phyloP scores from a whole-genome alignment of 2,797 vertebrate species.

The Amblyopsis hoosieri region DNA sequence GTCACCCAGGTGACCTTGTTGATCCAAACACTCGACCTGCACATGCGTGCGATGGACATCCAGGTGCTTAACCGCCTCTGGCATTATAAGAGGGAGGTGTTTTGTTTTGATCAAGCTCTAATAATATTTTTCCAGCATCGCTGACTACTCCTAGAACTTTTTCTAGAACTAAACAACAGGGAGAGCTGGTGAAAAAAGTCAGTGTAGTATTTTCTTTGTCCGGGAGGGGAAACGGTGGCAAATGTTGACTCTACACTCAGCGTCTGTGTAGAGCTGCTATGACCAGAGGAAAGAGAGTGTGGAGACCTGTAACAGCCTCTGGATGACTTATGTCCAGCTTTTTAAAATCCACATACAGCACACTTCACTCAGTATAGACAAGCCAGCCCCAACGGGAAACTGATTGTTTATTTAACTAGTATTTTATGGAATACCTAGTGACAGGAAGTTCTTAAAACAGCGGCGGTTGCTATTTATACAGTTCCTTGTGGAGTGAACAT shows the following conservation, averaged over 20 bases:
- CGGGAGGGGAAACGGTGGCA: slow-evolving; percentile 10
- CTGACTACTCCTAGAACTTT: too few species aligned
- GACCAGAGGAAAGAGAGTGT: slow-evolving; percentile 68
- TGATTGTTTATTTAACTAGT: slow-evolving; percentile 81
- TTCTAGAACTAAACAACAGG: slow-evolving; percentile 18
- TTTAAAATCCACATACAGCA: slow-evolving; percentile 64
- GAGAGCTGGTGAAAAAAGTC: slow-evolving; percentile 19
- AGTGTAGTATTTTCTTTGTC: slow-evolving; percentile 24
- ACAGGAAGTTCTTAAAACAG: slow-evolving; percentile 85
- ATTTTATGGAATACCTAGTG: slow-evolving; percentile 79
- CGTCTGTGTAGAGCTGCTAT: slow-evolving; percentile 29
- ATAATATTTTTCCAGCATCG: too few species aligned
- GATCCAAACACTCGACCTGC: too few species aligned
- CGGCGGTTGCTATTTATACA: slow-evolving; percentile 83
- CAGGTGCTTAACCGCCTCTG: too few species aligned
- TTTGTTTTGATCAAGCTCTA: too few species aligned
- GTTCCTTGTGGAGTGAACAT: slow-evolving; percentile 79
- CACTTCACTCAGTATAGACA: slow-evolving; percentile 46
- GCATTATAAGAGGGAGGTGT: too few species aligned
- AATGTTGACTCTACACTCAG: neutral
- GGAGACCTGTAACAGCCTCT: slow-evolving; percentile 69
- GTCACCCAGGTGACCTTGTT: too few species aligned
- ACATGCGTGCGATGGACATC: too few species aligned
- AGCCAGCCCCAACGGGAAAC: slow-evolving; percentile 63
- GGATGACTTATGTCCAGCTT: slow-evolving; percentile 60